phyloP scores from a whole-genome alignment of 2,888 invertebrate genomes.

The Spodoptera exigua region DNA sequence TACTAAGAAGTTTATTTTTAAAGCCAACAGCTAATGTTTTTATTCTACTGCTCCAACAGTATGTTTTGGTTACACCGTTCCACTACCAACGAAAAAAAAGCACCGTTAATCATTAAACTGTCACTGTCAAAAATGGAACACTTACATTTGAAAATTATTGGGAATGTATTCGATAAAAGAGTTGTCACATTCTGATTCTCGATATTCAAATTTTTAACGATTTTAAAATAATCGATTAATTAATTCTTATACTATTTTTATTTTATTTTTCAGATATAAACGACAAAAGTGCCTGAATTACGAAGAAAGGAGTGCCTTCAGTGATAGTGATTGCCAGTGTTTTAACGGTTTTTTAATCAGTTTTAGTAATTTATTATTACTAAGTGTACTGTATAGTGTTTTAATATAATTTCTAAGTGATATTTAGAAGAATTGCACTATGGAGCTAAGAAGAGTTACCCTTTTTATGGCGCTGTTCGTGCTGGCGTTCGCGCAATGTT shows the following conservation, averaged over 20 bases:
- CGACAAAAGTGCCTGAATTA: conserved; percentile 75
- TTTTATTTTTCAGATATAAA: conserved; percentile 70
- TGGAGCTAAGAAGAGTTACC: conserved; percentile 78
- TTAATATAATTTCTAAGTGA: conserved; percentile 62
- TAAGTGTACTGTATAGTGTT: conserved; percentile 65
- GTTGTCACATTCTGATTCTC: conserved; percentile 6
- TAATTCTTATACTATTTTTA: not conserved
- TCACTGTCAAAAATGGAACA: not conserved
- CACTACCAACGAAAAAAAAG: conserved; percentile 34
- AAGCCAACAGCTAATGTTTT: no score
- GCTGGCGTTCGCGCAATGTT: conserved; percentile 74
- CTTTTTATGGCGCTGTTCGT: conserved; percentile 72
- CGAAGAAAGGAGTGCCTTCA: conserved; percentile 80
- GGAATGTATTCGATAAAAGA: conserved; percentile 36
- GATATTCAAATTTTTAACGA: no score
- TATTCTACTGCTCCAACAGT: no score
- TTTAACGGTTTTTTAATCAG: conserved; percentile 58
- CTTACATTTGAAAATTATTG: not conserved
- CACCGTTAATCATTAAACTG: conserved; percentile 9
- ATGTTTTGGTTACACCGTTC: not conserved
- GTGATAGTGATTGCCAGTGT: conserved; percentile 75
- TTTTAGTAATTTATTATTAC: conserved; percentile 61
- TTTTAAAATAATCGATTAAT: not conserved
- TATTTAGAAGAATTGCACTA: conserved; percentile 58
- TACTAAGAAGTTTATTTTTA: no score